Evolutionary conservation across 2,888 invertebrate species (phyloP), one percentile per base, ranked within the genome.

Genomic region (Xanthorhoe spadicearia): DNA sequence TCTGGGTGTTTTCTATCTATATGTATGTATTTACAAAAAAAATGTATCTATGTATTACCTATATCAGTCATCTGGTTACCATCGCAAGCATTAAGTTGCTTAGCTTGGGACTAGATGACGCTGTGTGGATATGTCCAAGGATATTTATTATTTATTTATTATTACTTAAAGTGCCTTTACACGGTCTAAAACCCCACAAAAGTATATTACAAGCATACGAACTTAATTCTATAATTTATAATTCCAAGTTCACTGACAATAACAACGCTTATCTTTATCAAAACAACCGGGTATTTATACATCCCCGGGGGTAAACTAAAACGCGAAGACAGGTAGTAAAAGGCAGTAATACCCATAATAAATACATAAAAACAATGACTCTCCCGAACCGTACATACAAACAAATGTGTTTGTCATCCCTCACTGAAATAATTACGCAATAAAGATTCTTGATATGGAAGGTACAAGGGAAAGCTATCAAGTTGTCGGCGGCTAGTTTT

Each of bases 381-480:
- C 38, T 43, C 49, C 61, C 49, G 50, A 51, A 48, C 52, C 55
- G n/a, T 49, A 63, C 58, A 54, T 50, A 68, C 63, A 70, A 63
- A 62, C 28, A 74, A 75, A 75, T 71, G 69, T 76, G 75, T 77
- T 77, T 77, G 77, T 78, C 77, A 77, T 74, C 71, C 66, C 68
- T 71, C 55, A 67, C 38, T 76, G 76, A 78, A 79, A 81, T 80
- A 79, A 82, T 82, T 80, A 79, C 77, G 75, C 70, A 77, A 78
- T 80, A 82, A 79, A 80, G 78, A 82, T 82, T 73, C 76, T 70
- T 74, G 80, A 80, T 80, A 80, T 15, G 56, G 28, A 74, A 76
- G 76, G 67, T 76, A 79, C 81, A 82, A 68, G 74, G 75, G 75
- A 82, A 82, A 74, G 81, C 82, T 77, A 80, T 82, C 81, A 82